Base-by-base conservation (phyloP, 2,888 invertebrate genomes). In the Capitulum mitella region DNA sequence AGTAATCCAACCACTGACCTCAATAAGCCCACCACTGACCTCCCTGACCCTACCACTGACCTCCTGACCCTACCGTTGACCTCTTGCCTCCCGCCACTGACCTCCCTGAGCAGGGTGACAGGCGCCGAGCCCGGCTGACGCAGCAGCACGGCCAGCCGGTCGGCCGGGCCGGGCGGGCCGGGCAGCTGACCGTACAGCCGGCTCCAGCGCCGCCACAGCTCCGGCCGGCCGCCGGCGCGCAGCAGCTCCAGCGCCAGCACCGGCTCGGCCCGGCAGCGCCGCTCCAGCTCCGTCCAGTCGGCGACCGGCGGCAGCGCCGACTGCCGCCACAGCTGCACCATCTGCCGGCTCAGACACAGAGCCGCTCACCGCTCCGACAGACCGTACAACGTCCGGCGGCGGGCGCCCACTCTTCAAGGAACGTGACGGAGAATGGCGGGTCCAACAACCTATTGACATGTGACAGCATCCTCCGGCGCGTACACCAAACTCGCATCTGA, bases 281-380 rank as follows among this genome's bases (percentile, higher is more conserved):
- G 37, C 37, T 61, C 74, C 40, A 77, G 76, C 29, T 26, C 76
- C 22, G 58, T n/a, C 22, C 48, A 74, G 26, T 75, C 58, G 16
- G 51, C 32, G 12, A 77, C 75, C 10, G 76, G 76, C n/a, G 54
- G 75, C 22, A 58, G 75, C 46, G 54, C 74, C 43, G 51, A 64
- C 76, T 78, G 78, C 19, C 78, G 78, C 34, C 70, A 78, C 40
- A 78, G 78, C 22, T 76, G 54, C 75, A 43, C 46, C 32, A 77
- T 34, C 34, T 78, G 78, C 29, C 75, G n/a, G n/a, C n/a, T n/a
- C n/a, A n/a, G n/a, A n/a, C n/a, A n/a, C n/a, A n/a, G n/a, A n/a
- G n/a, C n/a, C n/a, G n/a, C n/a, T n/a, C n/a, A n/a, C n/a, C n/a
- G n/a, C n/a, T n/a, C n/a, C n/a, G n/a, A n/a, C n/a, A n/a, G n/a